A percentile compares a stretch with the other conserved stretches of the same genome.
Evolutionary conservation across 2,113 vertebrate species (phyloP).

Genomic region (Mionectes macconnelli): DNA sequence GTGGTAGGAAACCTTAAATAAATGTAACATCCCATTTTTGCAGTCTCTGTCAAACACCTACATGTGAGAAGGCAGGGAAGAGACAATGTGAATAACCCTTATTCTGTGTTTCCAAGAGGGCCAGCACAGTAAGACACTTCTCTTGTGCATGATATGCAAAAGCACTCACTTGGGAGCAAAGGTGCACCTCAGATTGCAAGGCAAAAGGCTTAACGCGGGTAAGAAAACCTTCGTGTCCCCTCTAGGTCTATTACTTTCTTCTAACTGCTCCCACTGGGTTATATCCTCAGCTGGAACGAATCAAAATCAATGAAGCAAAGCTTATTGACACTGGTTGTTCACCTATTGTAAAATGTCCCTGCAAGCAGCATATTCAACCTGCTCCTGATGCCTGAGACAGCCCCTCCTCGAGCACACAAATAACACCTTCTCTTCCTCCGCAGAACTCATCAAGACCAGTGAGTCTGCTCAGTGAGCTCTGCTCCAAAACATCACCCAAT

Average conservation of each 20-base stretch:
- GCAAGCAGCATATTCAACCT: not conserved
- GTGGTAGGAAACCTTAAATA: not conserved
- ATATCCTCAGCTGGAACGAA: constrained; percentile 23
- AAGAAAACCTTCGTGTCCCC: not conserved
- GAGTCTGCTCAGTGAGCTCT: not conserved
- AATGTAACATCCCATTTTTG: not conserved
- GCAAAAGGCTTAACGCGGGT: not conserved
- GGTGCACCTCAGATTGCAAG: not conserved
- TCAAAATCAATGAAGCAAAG: constrained; percentile 42
- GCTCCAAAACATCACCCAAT: not conserved
- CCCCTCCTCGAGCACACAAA: not conserved
- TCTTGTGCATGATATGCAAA: not conserved
- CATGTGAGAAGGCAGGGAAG: not conserved
- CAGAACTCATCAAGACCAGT: not conserved
- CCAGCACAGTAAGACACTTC: not conserved
- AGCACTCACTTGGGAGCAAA: not conserved
- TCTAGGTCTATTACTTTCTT: not conserved
- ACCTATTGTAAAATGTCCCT: not conserved
- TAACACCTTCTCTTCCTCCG: not conserved
- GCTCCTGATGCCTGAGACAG: not conserved
- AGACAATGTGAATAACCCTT: not conserved
- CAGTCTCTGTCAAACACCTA: not conserved
- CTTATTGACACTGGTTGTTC: constrained; percentile 13
- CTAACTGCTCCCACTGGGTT: constrained; percentile 38
- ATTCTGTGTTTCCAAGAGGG: not conserved